A percentile compares a stretch with the other conserved stretches of the same genome.
Evolutionary conservation across 2,797 vertebrate genomes (phyloP).

Genomic region (Pangasius sanitwongsei): DNA sequence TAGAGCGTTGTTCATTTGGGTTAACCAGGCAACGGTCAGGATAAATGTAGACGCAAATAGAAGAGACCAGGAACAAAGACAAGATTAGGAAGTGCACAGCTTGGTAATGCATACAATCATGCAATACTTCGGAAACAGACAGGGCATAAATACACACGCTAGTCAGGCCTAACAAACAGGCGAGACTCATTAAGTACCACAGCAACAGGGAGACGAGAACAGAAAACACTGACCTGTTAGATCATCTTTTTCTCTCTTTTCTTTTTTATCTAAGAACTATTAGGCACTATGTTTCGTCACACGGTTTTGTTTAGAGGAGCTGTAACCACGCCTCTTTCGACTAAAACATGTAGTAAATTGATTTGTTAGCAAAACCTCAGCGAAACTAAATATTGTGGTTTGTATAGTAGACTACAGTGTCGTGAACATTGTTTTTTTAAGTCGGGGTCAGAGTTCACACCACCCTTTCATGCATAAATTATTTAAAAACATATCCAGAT

Average conservation of each 20-base stretch:
- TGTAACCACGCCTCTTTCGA: neutral
- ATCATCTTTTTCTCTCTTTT: neutral
- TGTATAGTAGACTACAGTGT: neutral
- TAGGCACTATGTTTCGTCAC: neutral
- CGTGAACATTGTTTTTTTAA: neutral
- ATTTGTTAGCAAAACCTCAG: neutral
- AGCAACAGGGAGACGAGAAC: neutral
- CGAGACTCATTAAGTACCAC: neutral
- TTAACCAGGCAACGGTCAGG: neutral
- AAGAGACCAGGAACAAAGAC: neutral
- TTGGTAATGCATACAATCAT: constrained; percentile 1
- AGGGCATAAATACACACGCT: neutral
- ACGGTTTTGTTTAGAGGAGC: neutral
- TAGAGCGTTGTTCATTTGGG: neutral
- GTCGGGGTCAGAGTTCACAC: neutral
- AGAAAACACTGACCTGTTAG: neutral
- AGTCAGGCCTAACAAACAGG: neutral
- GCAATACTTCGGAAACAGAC: neutral
- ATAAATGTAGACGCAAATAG: neutral
- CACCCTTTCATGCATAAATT: neutral
- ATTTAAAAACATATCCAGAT: neutral
- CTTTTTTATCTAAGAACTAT: neutral
- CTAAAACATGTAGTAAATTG: neutral
- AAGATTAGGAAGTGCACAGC: neutral
- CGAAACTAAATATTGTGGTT: neutral